phyloP scores from a whole-genome alignment of 2,888 invertebrate species.

The Zootermopsis nevadensis region DNA sequence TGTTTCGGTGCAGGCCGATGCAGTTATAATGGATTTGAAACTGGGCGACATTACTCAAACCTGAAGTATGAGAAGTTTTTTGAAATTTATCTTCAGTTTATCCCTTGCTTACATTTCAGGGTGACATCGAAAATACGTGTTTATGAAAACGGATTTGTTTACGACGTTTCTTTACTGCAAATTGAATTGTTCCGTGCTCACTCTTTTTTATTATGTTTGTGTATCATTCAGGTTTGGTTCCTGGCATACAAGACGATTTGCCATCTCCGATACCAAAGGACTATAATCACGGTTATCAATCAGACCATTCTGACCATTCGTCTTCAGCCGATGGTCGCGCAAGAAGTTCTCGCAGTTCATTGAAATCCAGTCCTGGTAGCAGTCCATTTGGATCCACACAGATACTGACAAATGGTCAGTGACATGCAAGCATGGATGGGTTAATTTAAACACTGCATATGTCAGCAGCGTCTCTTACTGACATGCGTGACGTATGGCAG shows the following conservation, averaged over 20 bases:
- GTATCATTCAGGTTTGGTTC: constrained; percentile 33
- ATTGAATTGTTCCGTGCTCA: neutral
- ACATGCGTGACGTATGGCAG: too few species aligned
- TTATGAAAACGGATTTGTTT: neutral
- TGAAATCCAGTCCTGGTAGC: constrained; percentile 51
- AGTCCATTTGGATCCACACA: constrained; percentile 51
- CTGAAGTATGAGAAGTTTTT: neutral
- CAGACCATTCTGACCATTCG: constrained; percentile 51
- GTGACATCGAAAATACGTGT: too few species aligned
- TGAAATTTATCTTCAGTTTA: too few species aligned
- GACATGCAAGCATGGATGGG: too few species aligned
- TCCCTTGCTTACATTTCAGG: too few species aligned
- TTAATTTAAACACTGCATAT: too few species aligned
- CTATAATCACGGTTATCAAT: constrained; percentile 45
- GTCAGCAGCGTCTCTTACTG: too few species aligned
- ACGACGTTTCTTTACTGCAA: neutral
- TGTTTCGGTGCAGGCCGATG: neutral
- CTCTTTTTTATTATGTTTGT: neutral
- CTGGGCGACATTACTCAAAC: neutral
- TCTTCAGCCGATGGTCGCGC: constrained; percentile 46
- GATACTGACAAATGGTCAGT: constrained; percentile 40
- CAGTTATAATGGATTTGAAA: neutral
- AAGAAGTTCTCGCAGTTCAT: constrained; percentile 50
- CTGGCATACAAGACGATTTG: constrained; percentile 38
- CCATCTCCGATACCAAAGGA: constrained; percentile 49